phyloP scores from a whole-genome alignment of 2,888 invertebrate genomes.

The Drosophila quinaria region DNA sequence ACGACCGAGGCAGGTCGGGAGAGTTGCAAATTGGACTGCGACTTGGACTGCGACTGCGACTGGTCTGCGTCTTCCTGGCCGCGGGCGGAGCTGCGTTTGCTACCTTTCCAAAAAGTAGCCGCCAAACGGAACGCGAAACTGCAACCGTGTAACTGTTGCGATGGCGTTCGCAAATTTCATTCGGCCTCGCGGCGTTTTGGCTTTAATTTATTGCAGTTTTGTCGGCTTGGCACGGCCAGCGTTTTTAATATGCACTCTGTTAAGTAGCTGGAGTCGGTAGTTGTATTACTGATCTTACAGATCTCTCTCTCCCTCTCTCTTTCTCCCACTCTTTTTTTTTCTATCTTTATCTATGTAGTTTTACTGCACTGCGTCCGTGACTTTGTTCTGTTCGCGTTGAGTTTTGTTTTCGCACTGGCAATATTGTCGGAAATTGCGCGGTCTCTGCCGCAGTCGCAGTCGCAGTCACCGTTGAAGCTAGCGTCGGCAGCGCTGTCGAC shows the following conservation, averaged over 20 bases:
- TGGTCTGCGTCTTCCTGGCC: slow-evolving; percentile 58
- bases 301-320: slow-evolving; percentile 6
- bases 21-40: slow-evolving; percentile 5
- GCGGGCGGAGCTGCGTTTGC: slow-evolving; percentile 49
- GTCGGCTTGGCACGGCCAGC: slow-evolving; percentile 71
- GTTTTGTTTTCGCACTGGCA: slow-evolving; percentile 82
- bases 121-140: slow-evolving; percentile 74
- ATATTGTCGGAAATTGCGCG: slow-evolving; percentile 46
- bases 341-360: slow-evolving; percentile 1
- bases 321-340: slow-evolving; percentile 4
- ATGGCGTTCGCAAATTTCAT: slow-evolving; percentile 63
- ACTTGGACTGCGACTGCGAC: neutral
- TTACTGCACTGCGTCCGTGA: slow-evolving; percentile 53
- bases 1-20: slow-evolving; percentile 3
- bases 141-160: slow-evolving; percentile 79
- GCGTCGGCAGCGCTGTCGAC: slow-evolving; percentile 6
- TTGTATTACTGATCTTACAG: slow-evolving; percentile 32
- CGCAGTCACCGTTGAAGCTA: slow-evolving; percentile 3
- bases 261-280: slow-evolving; percentile 43
- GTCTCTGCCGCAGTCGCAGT: slow-evolving; percentile 24
- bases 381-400: slow-evolving; percentile 80
- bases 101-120: slow-evolving; percentile 65
- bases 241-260: slow-evolving; percentile 50
- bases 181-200: slow-evolving; percentile 72
- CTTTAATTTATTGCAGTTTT: slow-evolving; percentile 82